Evolutionary conservation across 1,140 invertebrate species (phyloP), one percentile per base, ranked within the genome.

Genomic region (Aphaenogaster ashmeadi): DNA sequence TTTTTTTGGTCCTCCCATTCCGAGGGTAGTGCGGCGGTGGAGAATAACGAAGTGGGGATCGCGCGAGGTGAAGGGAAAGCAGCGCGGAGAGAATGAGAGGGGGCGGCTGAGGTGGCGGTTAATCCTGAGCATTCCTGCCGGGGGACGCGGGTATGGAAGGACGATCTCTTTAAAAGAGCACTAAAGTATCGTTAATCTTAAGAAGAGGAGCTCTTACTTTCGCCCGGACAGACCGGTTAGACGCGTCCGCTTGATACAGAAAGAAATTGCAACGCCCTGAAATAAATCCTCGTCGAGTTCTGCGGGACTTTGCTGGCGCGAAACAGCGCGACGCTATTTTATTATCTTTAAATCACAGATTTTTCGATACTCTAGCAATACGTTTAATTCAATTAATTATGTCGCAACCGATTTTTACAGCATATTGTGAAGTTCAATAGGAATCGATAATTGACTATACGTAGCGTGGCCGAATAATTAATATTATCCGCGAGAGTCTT

Each of bases 151-250:
- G 74, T 79, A 74, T 86, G 86, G 87, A 58, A 69, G 90, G 89
- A 87, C 87, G 88, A 90, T 75, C 92, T 95, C 94, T 94, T 94
- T 95, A 95, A 94, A 95, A 94, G 93, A 94, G 92, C 85, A 93
- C 92, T 93, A 93, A 94, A 95, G 94, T 95, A 95, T 95, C 94
- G 94, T 95, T 95, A 95, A 95, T 95, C 94, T 95, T 95, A 89
- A 90, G 83, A 91, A 92, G 92, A 93, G 92, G 91, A 92, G 79
- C 93, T 93, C 89, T 94, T 93, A 93, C 91, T 95, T 94, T 94
- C 91, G 92, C 89, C 90, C 87, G 92, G 93, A 94, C 93, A 94
- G 95, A 95, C 94, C 95, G 94, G 93, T 95, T 95, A 93, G 92
- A 95, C 93, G 94, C 92, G 93, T 94, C 90, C 92, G 92, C 92